phyloP scores from a whole-genome alignment of 1,140 invertebrate species.

The Trachymyrmex cornetzi region DNA sequence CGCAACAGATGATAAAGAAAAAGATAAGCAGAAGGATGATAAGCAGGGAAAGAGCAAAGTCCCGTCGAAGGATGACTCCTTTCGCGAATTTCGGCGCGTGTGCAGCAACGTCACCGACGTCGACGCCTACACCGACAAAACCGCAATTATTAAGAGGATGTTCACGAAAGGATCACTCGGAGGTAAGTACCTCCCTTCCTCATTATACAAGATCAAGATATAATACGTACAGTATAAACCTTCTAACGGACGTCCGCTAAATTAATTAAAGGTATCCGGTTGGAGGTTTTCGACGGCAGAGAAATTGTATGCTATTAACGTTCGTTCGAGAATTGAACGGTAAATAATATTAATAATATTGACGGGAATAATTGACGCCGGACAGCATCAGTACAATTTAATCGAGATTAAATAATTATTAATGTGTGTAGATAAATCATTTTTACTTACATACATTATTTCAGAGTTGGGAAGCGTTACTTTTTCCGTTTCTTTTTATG shows the following conservation, averaged over 20 bases:
- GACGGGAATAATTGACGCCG: no score
- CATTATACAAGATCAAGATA: neutral
- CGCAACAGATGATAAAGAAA: neutral
- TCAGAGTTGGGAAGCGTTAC: no score
- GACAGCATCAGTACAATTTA: neutral
- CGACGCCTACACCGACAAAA: slow-evolving; percentile 94
- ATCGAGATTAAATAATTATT: neutral
- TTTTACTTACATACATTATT: slow-evolving; percentile 10
- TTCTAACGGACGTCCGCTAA: neutral
- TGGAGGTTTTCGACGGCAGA: neutral
- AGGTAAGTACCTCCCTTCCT: slow-evolving; percentile 80
- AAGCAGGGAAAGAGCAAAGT: neutral
- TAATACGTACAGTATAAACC: neutral
- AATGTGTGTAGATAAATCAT: no score
- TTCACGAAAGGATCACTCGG: slow-evolving; percentile 90
- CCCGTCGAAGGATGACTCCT: slow-evolving; percentile 89
- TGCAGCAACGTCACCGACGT: slow-evolving; percentile 92
- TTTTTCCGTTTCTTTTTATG: no score
- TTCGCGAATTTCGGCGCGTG: slow-evolving; percentile 92
- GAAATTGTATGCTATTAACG: neutral
- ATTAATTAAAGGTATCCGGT: neutral
- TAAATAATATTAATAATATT: no score
- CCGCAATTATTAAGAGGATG: slow-evolving; percentile 90
- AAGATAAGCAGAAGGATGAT: neutral
- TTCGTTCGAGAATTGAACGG: no score